Percentiles rank a stretch among this genome's conserved stretches.
Evolutionary conservation across 2,888 invertebrate genomes (phyloP).

Genomic region (Ctenicera cuprea): DNA sequence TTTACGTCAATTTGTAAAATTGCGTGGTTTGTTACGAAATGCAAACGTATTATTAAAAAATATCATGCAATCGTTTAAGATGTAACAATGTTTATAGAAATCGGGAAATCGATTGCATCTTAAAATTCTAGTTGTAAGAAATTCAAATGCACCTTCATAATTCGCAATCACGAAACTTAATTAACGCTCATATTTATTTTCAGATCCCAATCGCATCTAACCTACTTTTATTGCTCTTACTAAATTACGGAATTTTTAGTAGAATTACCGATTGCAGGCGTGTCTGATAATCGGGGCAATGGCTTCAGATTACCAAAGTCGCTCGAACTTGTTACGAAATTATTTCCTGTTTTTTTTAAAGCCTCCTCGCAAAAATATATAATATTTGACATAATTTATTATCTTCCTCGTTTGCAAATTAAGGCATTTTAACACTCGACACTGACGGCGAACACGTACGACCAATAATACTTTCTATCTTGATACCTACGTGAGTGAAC

Average conservation of each 20-base stretch:
- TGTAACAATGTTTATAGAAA: not conserved
- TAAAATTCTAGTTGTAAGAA: not conserved
- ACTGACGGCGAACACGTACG: not conserved
- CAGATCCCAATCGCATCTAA: not conserved
- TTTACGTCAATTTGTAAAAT: no score
- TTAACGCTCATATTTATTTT: not conserved
- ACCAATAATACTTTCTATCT: slow-evolving; percentile 10
- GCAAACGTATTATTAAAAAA: no score
- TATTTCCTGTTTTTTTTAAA: not conserved
- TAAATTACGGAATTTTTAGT: slow-evolving; percentile 4
- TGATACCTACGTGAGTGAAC: not conserved
- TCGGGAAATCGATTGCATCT: not conserved
- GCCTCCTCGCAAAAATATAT: not conserved
- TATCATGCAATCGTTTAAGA: no score
- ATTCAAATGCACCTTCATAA: slow-evolving; percentile 4
- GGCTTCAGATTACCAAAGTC: not conserved
- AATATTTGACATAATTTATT: not conserved
- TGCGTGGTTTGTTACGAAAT: no score
- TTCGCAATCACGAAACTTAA: slow-evolving; percentile 3
- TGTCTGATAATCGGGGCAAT: slow-evolving; percentile 9
- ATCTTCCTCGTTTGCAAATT: slow-evolving; percentile 1
- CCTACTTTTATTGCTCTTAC: no score
- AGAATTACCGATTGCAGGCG: not conserved
- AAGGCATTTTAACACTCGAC: not conserved
- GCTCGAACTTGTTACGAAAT: not conserved